These are phyloP conservation scores for Scaptomyza hsui DNA, from an alignment of 1,140 invertebrate genomes.

Conservation along the genomic window DNA sequence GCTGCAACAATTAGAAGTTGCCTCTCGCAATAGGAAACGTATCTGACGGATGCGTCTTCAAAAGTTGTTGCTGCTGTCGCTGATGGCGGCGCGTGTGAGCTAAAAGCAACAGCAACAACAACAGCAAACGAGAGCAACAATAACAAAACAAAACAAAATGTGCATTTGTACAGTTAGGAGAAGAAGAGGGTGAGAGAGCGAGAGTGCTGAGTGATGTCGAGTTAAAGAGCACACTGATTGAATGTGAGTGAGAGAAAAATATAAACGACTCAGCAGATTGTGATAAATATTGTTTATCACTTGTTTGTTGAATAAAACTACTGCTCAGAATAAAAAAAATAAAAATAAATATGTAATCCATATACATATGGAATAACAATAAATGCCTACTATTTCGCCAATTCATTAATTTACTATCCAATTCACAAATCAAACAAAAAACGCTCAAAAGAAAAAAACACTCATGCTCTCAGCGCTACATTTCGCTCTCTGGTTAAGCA, in stretches of 20 bases:
- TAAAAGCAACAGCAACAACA: constrained; percentile 47
- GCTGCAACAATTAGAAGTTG: constrained; percentile 74
- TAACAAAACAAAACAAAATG: constrained; percentile 40
- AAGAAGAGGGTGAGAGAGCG: not conserved
- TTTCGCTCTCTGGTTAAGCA: constrained; percentile 22
- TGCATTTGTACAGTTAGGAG: constrained; percentile 5
- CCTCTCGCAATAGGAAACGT: constrained; percentile 57
- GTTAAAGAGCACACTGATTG: not conserved
- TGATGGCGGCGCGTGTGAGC: constrained; percentile 59
- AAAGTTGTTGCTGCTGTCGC: constrained; percentile 31
- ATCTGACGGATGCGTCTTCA: constrained; percentile 68
- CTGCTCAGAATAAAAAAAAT: not conserved
- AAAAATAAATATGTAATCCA: not conserved
- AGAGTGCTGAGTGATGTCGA: constrained; percentile 41
- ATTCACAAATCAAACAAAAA: constrained; percentile 1
- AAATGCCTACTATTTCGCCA: too few relatives aligned
- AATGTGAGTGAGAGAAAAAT: not conserved
- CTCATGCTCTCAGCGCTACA: constrained; percentile 25
- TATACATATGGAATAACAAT: too few relatives aligned
- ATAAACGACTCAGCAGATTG: too few relatives aligned
- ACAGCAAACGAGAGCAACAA: too few relatives aligned
- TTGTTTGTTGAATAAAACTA: too few relatives aligned
- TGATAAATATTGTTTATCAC: not conserved
- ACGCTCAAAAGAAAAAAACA: not conserved
- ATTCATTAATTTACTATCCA: constrained; percentile 4